phyloP scores from a whole-genome alignment of 2,888 invertebrate species.

The Chalcis sispes region DNA sequence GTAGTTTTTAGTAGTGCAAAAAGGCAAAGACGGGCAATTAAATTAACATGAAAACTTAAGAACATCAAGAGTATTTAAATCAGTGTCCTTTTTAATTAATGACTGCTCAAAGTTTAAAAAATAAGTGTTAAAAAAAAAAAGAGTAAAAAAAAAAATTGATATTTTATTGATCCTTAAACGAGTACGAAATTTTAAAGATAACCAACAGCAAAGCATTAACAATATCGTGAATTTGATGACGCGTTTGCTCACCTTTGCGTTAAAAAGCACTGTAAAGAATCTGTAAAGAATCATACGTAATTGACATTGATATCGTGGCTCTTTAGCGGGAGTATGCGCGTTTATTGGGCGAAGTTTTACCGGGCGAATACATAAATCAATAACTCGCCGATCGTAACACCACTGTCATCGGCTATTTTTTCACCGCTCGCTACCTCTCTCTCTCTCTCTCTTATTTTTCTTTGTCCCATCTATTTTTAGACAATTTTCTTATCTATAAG shows the following conservation, averaged over 20 bases:
- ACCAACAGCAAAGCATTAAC: no score
- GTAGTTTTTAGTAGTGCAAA: conserved; percentile 42
- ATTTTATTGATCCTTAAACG: no score
- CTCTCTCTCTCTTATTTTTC: no score
- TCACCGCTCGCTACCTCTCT: not conserved
- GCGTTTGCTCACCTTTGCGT: not conserved
- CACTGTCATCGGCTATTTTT: conserved; percentile 18
- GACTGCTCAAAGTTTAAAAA: no score
- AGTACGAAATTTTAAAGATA: not conserved
- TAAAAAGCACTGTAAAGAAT: not conserved
- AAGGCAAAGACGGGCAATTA: conserved; percentile 17
- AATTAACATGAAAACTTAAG: not conserved
- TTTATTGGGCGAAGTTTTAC: conserved; percentile 34
- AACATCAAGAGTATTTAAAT: not conserved
- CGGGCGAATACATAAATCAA: conserved; percentile 18
- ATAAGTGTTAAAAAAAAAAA: no score
- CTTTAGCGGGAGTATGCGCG: conserved; percentile 18
- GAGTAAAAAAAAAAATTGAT: no score
- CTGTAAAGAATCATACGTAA: conserved; percentile 20
- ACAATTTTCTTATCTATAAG: conserved; percentile 25
- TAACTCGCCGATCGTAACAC: conserved; percentile 43
- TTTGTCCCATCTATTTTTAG: conserved; percentile 33
- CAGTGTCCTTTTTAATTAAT: no score
- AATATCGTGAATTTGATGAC: not conserved
- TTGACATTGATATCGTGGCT: conserved; percentile 10